Conservation (phyloP, 1,140 invertebrate genomes). For the Dendroctonus ponderosae region DNA sequence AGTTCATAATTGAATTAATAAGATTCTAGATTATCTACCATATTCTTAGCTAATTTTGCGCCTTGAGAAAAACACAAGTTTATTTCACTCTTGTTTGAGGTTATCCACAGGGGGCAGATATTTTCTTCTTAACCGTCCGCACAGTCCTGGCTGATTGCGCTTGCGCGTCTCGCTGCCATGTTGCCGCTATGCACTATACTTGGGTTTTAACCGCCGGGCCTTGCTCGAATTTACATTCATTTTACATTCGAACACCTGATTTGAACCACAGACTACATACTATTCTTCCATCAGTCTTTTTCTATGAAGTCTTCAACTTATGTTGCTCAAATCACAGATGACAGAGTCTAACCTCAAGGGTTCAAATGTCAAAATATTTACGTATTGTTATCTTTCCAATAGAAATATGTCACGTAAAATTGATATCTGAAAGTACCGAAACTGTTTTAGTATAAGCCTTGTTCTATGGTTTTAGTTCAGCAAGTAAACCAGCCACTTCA, state of each 20-base stretch:
- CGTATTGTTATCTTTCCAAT: background rate
- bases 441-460: background rate
- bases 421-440: background rate
- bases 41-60: background rate
- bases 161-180: background rate
- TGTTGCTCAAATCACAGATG: too few relatives aligned
- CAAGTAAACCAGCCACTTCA: background rate
- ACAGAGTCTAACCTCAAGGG: background rate
- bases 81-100: too few relatives aligned
- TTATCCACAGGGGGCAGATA: too few relatives aligned
- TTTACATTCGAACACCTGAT: too few relatives aligned
- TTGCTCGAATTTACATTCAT: too few relatives aligned
- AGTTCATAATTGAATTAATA: background rate
- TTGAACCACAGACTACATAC: too few relatives aligned
- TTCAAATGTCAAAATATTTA: background rate
- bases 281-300: too few relatives aligned
- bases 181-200: too few relatives aligned
- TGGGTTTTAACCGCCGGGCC: too few relatives aligned
- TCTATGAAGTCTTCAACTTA: too few relatives aligned
- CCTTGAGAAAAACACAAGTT: background rate
- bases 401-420: constrained; percentile 5
- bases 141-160: background rate
- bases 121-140: background rate
- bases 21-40: background rate
- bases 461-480: background rate